Conservation (phyloP, 2,888 invertebrate genomes). For the Ceramica pisi region DNA sequence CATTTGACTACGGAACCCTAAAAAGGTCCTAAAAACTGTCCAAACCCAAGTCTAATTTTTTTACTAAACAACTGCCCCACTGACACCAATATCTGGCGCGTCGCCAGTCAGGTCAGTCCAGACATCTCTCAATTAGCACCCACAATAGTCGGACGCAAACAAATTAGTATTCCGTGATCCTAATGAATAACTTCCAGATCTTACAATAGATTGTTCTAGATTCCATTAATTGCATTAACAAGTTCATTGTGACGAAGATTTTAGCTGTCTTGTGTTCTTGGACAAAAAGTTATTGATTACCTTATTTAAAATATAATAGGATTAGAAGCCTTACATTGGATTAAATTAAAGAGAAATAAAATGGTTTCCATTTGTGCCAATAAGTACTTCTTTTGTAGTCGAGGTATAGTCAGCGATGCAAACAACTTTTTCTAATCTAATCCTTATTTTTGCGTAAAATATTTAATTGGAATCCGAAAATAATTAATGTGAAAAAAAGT, state of each 20-base stretch:
- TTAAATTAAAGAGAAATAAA: background rate
- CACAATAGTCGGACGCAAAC: constrained; percentile 39
- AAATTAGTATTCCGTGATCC: constrained; percentile 45
- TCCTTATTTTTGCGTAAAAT: no score
- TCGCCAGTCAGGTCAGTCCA: constrained; percentile 11
- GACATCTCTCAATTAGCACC: constrained; percentile 41
- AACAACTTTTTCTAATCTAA: no score
- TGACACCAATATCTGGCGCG: constrained; percentile 6
- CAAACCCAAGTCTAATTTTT: background rate
- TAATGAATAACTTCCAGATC: constrained; percentile 22
- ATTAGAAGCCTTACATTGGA: background rate
- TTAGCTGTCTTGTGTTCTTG: background rate
- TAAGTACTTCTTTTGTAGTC: background rate
- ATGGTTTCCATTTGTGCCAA: no score
- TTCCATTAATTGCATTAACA: constrained; percentile 35
- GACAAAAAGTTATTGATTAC: background rate
- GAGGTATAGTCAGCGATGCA: no score
- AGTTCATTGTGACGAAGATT: constrained; percentile 3
- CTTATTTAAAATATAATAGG: background rate
- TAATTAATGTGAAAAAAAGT: no score
- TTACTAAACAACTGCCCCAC: background rate
- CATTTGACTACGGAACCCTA: no score
- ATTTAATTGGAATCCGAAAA: no score
- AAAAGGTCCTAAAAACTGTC: background rate
- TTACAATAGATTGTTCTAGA: constrained; percentile 39